Base-by-base conservation (phyloP, 2,797 vertebrate species). In the Lindbergichthys nudifrons region DNA sequence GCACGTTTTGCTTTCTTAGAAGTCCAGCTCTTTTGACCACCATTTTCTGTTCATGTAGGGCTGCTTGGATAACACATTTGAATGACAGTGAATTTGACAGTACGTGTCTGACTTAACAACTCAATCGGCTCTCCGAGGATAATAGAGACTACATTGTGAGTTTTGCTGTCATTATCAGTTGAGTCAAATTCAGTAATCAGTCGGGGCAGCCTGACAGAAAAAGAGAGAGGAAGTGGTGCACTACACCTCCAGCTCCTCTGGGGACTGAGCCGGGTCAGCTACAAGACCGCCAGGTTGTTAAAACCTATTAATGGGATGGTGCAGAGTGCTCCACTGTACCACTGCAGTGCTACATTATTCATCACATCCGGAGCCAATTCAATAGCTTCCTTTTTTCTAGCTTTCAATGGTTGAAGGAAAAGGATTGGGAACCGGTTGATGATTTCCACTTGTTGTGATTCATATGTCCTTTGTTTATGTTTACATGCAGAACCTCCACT, bases 331-430 rank as follows among this genome's bases (percentile, higher is more conserved):
- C 77, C 81, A 64, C 66, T 72, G 85, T 86, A 86, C 73, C 88
- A 71, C 88, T 78, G 89, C 87, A 78, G 77, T 79, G 77, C 86
- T 93, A 83, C 92, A 93, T 93, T 91, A 94, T 94, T 94, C 87
- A 94, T 91, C 73, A 79, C 80, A 86, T 76, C 80, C 58, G 57
- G 45, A 84, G 83, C 80, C 68, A 68, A 88, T 88, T 93, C 86
- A 84, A 77, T 70, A 84, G 71, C 68, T 84, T 80, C 75, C 67
- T 50, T 56, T 60, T 56, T 68, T 72, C 78, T 81, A 75, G 57
- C 80, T 66, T 59, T 68, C 76, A 80, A 75, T 74, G 79, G 63
- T 71, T 84, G 70, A 65, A 74, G 71, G 82, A 21, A 75, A 79
- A 82, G 87, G 84, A 81, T 85, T 77, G 39, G 53, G 72, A 62